phyloP scores from a whole-genome alignment of 2,113 vertebrate genomes.

The Peromyscus leucopus region DNA sequence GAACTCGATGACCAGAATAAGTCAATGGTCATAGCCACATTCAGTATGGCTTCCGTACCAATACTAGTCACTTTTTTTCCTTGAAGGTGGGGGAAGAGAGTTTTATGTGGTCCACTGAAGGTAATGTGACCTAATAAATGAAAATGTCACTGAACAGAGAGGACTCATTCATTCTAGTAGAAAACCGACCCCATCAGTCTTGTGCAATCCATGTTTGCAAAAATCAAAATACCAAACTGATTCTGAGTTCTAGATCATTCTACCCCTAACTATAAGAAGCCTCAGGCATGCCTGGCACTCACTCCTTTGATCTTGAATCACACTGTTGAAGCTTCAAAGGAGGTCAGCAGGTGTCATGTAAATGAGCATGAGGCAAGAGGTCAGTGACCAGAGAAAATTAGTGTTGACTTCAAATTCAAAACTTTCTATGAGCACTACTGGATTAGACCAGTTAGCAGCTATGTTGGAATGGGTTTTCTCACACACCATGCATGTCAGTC shows the following conservation, averaged over 20 bases:
- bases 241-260: neutral
- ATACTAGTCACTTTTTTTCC: neutral
- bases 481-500: accelerated
- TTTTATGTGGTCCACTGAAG: neutral
- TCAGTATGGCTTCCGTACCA: neutral
- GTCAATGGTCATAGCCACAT: neutral
- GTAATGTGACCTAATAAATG: neutral
- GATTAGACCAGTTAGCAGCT: neutral
- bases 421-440: neutral
- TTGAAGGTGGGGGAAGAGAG: neutral
- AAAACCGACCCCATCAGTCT: neutral
- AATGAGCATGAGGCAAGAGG: neutral
- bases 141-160: neutral
- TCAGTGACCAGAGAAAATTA: neutral
- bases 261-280: neutral
- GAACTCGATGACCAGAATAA: neutral
- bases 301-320: neutral
- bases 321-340: neutral
- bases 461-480: neutral
- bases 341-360: neutral
- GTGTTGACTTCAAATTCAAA: neutral
- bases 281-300: neutral
- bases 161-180: neutral
- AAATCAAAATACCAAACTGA: neutral
- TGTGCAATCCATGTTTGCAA: no score